phyloP scores from a whole-genome alignment of 2,888 invertebrate species.

The Ophion slaviceki region DNA sequence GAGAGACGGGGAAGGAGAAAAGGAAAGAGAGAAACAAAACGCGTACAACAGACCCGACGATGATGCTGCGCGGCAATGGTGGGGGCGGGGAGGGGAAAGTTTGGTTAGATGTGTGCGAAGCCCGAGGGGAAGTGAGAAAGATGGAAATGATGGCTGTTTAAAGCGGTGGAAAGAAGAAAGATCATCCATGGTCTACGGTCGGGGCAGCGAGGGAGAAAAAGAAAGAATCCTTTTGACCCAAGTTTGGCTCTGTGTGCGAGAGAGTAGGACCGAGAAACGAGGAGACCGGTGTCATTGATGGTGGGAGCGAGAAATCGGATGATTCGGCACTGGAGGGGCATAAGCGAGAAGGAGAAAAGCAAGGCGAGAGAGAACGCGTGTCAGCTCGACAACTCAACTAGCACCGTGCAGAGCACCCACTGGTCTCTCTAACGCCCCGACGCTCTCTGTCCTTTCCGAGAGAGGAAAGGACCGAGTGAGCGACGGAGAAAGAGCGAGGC shows the following conservation, averaged over 20 bases:
- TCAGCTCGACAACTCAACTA: slow-evolving; percentile 84
- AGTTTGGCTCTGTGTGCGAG: slow-evolving; percentile 20
- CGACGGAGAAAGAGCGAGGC: slow-evolving; percentile 37
- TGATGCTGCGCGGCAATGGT: slow-evolving; percentile 24
- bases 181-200: slow-evolving; percentile 7
- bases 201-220: slow-evolving; percentile 34
- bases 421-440: slow-evolving; percentile 62
- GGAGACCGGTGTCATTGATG: slow-evolving; percentile 35
- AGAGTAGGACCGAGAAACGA: slow-evolving; percentile 35
- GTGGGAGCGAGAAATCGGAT: slow-evolving; percentile 51
- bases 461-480: slow-evolving; percentile 23
- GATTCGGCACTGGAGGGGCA: slow-evolving; percentile 37
- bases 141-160: slow-evolving; percentile 29
- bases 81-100: slow-evolving; percentile 45
- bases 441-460: background rate
- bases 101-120: slow-evolving; percentile 42
- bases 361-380: slow-evolving; percentile 78
- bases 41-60: slow-evolving; percentile 44
- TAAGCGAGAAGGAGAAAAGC: slow-evolving; percentile 45
- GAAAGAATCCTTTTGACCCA: background rate
- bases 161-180: slow-evolving; percentile 32
- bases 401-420: slow-evolving; percentile 74
- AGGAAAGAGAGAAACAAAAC: slow-evolving; percentile 52
- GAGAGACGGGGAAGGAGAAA: slow-evolving; percentile 41
- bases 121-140: slow-evolving; percentile 57